Percentiles rank a stretch among this genome's conserved stretches.
These are phyloP conservation scores for Charanyca ferruginea DNA, from an alignment of 2,888 invertebrate species.

Conservation along the genomic window DNA sequence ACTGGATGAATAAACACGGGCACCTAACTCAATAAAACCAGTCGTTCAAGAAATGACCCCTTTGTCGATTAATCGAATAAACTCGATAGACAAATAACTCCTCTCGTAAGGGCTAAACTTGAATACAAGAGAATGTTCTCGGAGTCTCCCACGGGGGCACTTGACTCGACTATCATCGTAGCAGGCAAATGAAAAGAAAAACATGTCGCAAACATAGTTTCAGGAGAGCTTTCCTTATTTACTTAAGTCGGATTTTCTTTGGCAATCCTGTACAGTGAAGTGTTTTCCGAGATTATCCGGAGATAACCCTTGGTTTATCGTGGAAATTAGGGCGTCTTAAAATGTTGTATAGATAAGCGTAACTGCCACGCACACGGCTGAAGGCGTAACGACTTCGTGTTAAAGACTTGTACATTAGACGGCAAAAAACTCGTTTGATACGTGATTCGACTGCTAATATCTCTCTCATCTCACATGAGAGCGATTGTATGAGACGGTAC, in stretches of 20 bases:
- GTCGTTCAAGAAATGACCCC: constrained; percentile 65
- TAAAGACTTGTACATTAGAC: constrained; percentile 36
- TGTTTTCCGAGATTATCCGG: constrained; percentile 49
- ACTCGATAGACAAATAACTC: constrained; percentile 66
- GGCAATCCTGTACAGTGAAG: constrained; percentile 42
- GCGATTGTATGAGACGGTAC: constrained; percentile 11
- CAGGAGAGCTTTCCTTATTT: constrained; percentile 45
- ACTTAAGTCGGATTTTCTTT: constrained; percentile 47
- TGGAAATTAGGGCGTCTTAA: constrained; percentile 50
- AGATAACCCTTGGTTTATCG: constrained; percentile 45
- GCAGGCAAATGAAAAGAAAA: constrained; percentile 63
- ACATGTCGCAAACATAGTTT: constrained; percentile 47
- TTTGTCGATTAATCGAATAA: constrained; percentile 71
- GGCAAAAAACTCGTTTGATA: constrained; percentile 41
- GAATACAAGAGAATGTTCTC: constrained; percentile 38
- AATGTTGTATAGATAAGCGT: constrained; percentile 38
- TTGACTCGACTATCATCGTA: constrained; percentile 53
- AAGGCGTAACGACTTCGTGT: constrained; percentile 22
- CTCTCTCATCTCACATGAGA: constrained; percentile 4
- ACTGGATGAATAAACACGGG: constrained; percentile 63
- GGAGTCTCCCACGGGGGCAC: constrained; percentile 32
- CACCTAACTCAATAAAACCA: constrained; percentile 70
- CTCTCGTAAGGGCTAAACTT: constrained; percentile 28
- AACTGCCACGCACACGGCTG: constrained; percentile 13
- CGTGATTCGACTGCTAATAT: constrained; percentile 34